Evolutionary conservation across 2,113 vertebrate genomes (phyloP), one percentile per base, ranked within the genome.

Genomic region (Phycodurus eques): DNA sequence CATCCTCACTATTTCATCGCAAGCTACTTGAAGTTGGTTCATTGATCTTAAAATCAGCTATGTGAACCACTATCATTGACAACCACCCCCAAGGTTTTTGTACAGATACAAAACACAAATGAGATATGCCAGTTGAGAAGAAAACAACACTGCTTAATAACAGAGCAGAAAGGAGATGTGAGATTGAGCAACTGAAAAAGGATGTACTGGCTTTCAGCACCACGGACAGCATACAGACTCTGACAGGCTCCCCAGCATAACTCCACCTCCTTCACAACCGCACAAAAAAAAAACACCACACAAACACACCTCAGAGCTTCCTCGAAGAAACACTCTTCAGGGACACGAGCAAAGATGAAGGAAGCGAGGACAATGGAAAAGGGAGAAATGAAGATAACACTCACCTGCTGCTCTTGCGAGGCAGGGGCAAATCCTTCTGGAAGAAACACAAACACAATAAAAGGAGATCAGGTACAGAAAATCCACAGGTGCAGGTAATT

Each of bases 361-460:
- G 15, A 7, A 44, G 11, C 10, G 12, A 65, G 13, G 17, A n/a
- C 49, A 35, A 44, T 9, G 20, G 17, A 42, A 44, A 20, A 31
- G 27, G 15, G 11, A 42, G 70, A 39, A 42, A 11, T 20, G 47
- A 15, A 27, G 68, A 51, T 60, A 73, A 77, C 68, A 82, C 93
- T 93, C 84, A 94, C 93, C 93, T 93, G 89, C 92, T 94, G 89
- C 83, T 94, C 79, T 94, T 94, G 78, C 92, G 91, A 69, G 93
- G 91, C 76, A 94, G 90, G 12, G 93, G 93, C 80, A 94, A 87
- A 85, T 94, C 93, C 93, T 94, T 90, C 88, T 89, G 81, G 80
- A 88, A 88, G 75, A 88, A 88, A 86, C 53, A 74, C 67, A 79
- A 63, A 78, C 44, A 71, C 64, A 83, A 27, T 76, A 13, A 76